Conservation (phyloP, 2,888 invertebrate genomes). For the Perithous albicinctus region DNA sequence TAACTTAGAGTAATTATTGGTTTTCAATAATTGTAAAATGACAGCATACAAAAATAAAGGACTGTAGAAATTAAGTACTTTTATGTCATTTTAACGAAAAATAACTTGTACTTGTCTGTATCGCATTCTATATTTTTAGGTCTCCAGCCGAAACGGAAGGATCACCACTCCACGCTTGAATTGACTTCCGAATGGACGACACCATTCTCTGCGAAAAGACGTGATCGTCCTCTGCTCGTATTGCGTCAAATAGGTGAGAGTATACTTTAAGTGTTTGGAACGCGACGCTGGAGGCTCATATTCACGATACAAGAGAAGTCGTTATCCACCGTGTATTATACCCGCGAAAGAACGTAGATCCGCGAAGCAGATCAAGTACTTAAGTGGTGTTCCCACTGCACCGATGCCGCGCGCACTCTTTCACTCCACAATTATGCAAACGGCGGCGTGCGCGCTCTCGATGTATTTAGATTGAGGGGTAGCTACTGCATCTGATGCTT, state of each 20-base stretch:
- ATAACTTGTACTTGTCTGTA: no score
- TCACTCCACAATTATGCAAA: constrained; percentile 81
- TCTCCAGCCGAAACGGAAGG: no score
- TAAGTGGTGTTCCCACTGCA: constrained; percentile 62
- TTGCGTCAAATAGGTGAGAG: not conserved
- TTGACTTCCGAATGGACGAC: no score
- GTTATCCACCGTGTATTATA: constrained; percentile 25
- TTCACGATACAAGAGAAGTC: constrained; percentile 50
- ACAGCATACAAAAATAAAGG: no score
- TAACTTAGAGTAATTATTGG: no score
- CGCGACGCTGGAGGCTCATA: constrained; percentile 11
- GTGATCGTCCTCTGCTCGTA: not conserved
- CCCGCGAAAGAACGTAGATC: constrained; percentile 37
- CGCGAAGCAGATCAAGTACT: constrained; percentile 58
- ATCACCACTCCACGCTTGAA: no score
- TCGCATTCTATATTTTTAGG: no score
- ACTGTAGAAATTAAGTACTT: no score
- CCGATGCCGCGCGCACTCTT: constrained; percentile 52
- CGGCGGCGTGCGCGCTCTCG: constrained; percentile 69
- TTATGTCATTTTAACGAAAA: no score
- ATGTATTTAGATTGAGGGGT: constrained; percentile 81
- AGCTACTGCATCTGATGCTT: constrained; percentile 77
- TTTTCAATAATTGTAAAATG: no score
- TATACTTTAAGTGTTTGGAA: not conserved
- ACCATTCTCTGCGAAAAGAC: not conserved